Conservation (phyloP, 2,797 vertebrate species). For the Lutjanus campechanus region DNA sequence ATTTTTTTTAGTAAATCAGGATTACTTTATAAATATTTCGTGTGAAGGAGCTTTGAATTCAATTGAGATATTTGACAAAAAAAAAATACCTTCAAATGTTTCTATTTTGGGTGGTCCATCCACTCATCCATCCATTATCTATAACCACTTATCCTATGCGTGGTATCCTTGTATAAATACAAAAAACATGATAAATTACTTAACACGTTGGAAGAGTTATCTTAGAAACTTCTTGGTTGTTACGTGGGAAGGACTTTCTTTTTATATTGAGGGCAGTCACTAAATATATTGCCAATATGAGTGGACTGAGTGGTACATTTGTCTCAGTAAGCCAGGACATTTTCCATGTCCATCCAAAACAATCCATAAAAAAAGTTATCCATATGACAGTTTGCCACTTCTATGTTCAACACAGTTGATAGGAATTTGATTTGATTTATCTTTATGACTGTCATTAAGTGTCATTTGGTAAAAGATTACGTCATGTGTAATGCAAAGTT, state of each 20-base stretch:
- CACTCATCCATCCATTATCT: too few species aligned
- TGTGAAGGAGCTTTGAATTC: not conserved
- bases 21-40: conserved; percentile 28
- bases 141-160: too few species aligned
- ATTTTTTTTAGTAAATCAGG: conserved; percentile 35
- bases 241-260: not conserved
- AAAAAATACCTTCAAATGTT: not conserved
- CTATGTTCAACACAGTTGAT: too few species aligned
- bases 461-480: too few species aligned
- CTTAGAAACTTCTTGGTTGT: not conserved
- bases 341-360: too few species aligned
- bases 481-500: too few species aligned
- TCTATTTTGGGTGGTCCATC: not conserved
- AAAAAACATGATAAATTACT: not conserved
- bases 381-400: too few species aligned
- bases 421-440: too few species aligned
- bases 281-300: not conserved
- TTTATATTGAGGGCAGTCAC: not conserved
- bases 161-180: not conserved
- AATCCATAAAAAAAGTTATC: too few species aligned
- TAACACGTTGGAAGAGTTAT: not conserved
- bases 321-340: not conserved
- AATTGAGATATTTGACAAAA: not conserved
- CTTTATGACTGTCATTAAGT: too few species aligned
- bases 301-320: not conserved